Conservation (phyloP, 2,113 vertebrate species). For the Dasyurus viverrinus region DNA sequence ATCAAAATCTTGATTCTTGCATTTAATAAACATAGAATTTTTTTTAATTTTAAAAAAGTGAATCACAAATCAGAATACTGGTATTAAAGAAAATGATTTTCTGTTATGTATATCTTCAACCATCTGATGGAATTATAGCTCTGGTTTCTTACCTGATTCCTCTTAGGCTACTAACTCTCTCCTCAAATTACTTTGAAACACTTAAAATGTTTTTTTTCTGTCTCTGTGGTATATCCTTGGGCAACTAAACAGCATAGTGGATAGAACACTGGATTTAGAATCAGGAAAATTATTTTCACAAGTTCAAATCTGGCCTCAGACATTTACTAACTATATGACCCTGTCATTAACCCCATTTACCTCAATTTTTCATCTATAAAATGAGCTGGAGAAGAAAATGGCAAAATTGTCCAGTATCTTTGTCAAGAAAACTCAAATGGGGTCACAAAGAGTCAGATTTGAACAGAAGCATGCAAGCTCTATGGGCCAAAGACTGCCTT, state of each 20-base stretch:
- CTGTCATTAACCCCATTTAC: background rate
- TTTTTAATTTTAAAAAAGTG: background rate
- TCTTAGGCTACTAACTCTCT: background rate
- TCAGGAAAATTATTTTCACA: background rate
- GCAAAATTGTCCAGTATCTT: background rate
- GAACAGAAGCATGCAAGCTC: background rate
- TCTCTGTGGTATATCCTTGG: background rate
- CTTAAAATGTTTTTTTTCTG: background rate
- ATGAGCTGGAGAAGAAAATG: background rate
- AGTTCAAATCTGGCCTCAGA: background rate
- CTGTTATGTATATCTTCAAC: background rate
- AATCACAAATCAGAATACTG: background rate
- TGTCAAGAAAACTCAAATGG: background rate
- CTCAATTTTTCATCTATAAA: background rate
- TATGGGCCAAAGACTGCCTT: background rate
- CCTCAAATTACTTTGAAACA: background rate
- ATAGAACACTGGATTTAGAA: background rate
- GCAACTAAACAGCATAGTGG: background rate
- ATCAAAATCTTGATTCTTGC: background rate
- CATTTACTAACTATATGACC: background rate
- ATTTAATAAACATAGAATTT: background rate
- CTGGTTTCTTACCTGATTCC: background rate
- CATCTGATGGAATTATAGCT: background rate
- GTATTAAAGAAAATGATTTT: background rate
- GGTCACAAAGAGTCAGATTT: background rate